Evolutionary conservation across 2,888 invertebrate genomes (phyloP).

Genomic region (Drosophila yooni): DNA sequence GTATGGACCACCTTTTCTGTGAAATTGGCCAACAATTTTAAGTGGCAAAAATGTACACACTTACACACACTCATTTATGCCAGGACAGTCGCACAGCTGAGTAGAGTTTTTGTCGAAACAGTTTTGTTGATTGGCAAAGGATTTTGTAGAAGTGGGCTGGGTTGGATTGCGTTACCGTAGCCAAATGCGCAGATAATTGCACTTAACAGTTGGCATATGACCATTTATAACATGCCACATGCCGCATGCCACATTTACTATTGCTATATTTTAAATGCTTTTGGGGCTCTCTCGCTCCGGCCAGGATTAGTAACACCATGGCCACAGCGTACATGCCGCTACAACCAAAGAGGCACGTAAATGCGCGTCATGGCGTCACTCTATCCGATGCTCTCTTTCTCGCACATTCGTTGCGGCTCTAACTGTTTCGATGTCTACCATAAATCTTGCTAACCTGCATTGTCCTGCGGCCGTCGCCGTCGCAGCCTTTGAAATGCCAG

Average conservation of each 20-base stretch:
- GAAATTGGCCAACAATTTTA: constrained; percentile 62
- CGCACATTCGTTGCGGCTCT: constrained; percentile 12
- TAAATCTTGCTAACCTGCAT: constrained; percentile 77
- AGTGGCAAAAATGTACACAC: constrained; percentile 43
- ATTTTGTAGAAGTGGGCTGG: background rate
- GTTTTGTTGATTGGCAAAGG: constrained; percentile 40
- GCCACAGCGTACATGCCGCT: constrained; percentile 54
- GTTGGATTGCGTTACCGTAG: constrained; percentile 21
- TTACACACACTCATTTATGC: constrained; percentile 5
- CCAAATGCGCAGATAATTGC: constrained; percentile 64
- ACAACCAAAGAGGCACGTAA: constrained; percentile 57
- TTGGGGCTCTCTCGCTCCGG: constrained; percentile 44
- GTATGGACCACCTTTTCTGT: constrained; percentile 43
- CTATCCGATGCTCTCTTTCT: constrained; percentile 6
- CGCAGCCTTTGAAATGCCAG: constrained; percentile 79
- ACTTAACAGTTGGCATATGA: constrained; percentile 64
- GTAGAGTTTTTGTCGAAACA: constrained; percentile 36
- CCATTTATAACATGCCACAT: constrained; percentile 68
- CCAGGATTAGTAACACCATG: constrained; percentile 60
- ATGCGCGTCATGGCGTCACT: constrained; percentile 63
- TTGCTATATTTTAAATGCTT: constrained; percentile 73
- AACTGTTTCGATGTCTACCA: constrained; percentile 59
- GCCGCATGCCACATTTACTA: constrained; percentile 51
- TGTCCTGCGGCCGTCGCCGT: constrained; percentile 65
- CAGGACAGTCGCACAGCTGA: constrained; percentile 11